Evolutionary conservation across 64 coral and sea anemone species (phyloP), one percentile per base, ranked within the genome.

Genomic region (Porites australiensis): DNA sequence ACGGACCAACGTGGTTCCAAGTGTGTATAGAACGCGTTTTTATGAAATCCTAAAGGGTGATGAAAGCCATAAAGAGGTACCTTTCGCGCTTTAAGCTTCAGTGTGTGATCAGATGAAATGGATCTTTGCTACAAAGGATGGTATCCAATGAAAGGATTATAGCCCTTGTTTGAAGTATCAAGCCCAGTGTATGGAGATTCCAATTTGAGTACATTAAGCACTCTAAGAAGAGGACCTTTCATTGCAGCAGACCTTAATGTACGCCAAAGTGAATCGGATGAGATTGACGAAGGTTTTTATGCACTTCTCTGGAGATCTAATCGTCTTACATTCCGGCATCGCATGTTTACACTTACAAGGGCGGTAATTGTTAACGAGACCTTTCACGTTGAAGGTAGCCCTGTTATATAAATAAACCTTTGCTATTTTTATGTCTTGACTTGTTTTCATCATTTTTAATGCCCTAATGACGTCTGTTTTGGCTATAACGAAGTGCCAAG

Each of bases 341-440:
- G 58, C 6, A 64, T 84, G 62, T 84, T 84, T 84, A 84, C 81
- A 5, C 51, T 68, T 84, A 69, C 46, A 50, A 84, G 62, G 37
- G 61, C 63, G 16, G 8, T 50, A 18, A 82, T 58, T 79, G 44
- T 18, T 57, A 9, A 44, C 52, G 22, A 63, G 58, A 64, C 44
- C 16, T 50, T 21, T 44, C 12, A 82, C 22, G 21, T 15, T 46
- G 55, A 53, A 63, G 54, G 13, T 63, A 61, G 79, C 22, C 6
- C 27, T 57, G 75, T 45, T 19, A 62, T 48, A 82, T 64, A 43
- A 63, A 82, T 82, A 82, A 82, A 64, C 58, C 37, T 22, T 48
- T 61, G 43, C 12, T 82, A 64, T 64, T 82, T 64, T 46, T 37
- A 37, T 48, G 62, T 14, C 81, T 19, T 68, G 63, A 82, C 81